These are phyloP conservation scores for Nothura maculosa DNA, from an alignment of 2,797 vertebrate species.

Conservation along the genomic window DNA sequence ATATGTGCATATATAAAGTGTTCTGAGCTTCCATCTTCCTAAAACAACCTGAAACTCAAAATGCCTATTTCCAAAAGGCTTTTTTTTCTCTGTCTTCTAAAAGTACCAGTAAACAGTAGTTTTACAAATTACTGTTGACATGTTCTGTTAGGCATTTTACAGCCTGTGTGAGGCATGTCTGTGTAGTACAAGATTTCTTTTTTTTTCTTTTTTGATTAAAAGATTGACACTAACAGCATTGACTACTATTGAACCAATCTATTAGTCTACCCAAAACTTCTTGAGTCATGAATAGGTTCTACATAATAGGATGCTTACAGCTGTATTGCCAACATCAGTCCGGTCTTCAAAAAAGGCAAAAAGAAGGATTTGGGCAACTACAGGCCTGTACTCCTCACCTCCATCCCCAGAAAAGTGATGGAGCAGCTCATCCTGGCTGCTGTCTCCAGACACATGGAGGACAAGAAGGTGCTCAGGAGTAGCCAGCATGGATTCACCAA, in stretches of 20 bases:
- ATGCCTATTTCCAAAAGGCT: neutral
- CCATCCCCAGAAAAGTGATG: too few relatives aligned
- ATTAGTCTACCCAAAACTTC: neutral
- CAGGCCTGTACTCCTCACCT: too few relatives aligned
- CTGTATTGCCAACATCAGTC: too few relatives aligned
- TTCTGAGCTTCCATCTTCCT: neutral
- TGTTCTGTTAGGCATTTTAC: neutral
- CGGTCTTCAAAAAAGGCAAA: too few relatives aligned
- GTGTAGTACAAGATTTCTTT: too few relatives aligned
- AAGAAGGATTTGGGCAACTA: too few relatives aligned
- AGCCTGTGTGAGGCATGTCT: neutral
- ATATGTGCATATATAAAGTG: neutral
- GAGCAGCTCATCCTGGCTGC: too few relatives aligned
- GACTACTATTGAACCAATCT: neutral
- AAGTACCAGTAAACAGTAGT: too few relatives aligned
- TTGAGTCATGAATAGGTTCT: neutral
- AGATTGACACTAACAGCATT: neutral
- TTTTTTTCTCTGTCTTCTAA: neutral
- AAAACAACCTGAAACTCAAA: neutral
- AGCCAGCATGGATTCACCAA: too few relatives aligned
- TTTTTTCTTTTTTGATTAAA: neutral
- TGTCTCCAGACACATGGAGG: too few relatives aligned
- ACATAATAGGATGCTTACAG: neutral
- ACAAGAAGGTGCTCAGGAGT: too few relatives aligned
- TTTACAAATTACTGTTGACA: neutral